Base-by-base conservation (phyloP, 2,113 vertebrate species). In the Delphinus delphis region DNA sequence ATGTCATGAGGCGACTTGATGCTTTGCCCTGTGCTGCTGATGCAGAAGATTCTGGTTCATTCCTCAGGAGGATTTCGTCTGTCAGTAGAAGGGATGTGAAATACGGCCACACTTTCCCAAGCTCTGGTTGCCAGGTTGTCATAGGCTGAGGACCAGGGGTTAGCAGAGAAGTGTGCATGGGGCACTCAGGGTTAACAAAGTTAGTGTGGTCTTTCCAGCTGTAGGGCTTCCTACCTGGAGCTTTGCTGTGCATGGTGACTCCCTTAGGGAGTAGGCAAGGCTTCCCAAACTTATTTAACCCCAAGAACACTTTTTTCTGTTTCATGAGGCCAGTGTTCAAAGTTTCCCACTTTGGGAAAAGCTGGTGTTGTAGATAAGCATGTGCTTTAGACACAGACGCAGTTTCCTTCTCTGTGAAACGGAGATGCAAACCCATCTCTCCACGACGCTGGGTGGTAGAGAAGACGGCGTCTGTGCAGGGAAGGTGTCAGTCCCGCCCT, bases 201-300 rank as follows among this genome's bases (percentile, higher is more conserved):
- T 9, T 20, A 7, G 67, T 14, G 15, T 20, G 15, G 33, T n/a
- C 10, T 62, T 62, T 73, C 15, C 25, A 23, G 0, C 8, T 12
- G 0, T 2, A 1, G n/a, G 47, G n/a, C 28, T n/a, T 36, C 31
- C 33, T 1, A 6, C 15, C 15, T 53, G 5, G 60, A 2, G 25
- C 53, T 31, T 17, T n/a, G 0, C 31, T 25, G 6, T 58, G 33
- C 20, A 9, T 4, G 5, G 13, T 21, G 38, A 41, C n/a, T 5
- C 12, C 36, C 11, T 25, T 5, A 1, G 53, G 53, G 53, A 81
- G 12, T 13, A 2, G 55, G 41, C 3, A 14, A 8, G 18, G 13
- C n/a, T 33, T 47, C 65, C 50, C 76, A 36, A 6, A 18, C 31
- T 38, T n/a, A 5, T 17, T 53, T 36, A 33, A 36, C 62, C 55